Conservation (phyloP, 1,140 invertebrate species). For the Drosophila arawakana region DNA sequence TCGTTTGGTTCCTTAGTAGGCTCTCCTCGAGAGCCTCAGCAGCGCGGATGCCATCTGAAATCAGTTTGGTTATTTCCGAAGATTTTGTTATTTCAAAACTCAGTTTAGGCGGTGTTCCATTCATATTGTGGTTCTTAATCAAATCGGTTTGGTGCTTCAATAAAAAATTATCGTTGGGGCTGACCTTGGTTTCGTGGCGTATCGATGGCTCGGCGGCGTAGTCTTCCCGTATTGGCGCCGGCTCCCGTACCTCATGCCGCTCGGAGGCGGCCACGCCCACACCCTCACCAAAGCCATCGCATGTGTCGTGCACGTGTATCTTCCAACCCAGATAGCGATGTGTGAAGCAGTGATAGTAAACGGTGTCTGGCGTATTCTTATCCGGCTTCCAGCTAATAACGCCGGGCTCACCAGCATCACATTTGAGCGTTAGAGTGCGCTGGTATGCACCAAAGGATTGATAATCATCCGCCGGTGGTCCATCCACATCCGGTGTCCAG, state of each 20-base stretch:
- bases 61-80: slow-evolving; percentile 84
- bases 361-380: slow-evolving; percentile 93
- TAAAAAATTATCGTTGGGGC: slow-evolving; percentile 88
- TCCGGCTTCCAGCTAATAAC: slow-evolving; percentile 95
- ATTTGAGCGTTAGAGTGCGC: slow-evolving; percentile 91
- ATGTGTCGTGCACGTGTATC: slow-evolving; percentile 94
- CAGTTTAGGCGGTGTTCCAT: slow-evolving; percentile 86
- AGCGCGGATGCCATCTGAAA: slow-evolving; percentile 84
- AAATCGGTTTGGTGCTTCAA: slow-evolving; percentile 87
- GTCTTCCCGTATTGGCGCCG: slow-evolving; percentile 85
- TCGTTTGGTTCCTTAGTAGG: slow-evolving; percentile 72
- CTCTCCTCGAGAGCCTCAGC: slow-evolving; percentile 85
- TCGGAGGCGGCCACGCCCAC: slow-evolving; percentile 85
- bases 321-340: slow-evolving; percentile 97
- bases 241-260: slow-evolving; percentile 84
- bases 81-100: slow-evolving; percentile 84
- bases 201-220: slow-evolving; percentile 87
- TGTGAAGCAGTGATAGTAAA: slow-evolving; percentile 98
- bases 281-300: slow-evolving; percentile 87
- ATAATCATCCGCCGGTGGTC: slow-evolving; percentile 91
- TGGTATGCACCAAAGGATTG: slow-evolving; percentile 95
- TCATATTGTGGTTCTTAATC: slow-evolving; percentile 86
- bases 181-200: slow-evolving; percentile 89
- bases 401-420: slow-evolving; percentile 93
- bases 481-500: slow-evolving; percentile 91